A percentile compares a stretch with the other conserved stretches of the same genome.
These are phyloP conservation scores for Gastrophryne carolinensis DNA, from an alignment of 2,797 vertebrate genomes.

Conservation along the genomic window DNA sequence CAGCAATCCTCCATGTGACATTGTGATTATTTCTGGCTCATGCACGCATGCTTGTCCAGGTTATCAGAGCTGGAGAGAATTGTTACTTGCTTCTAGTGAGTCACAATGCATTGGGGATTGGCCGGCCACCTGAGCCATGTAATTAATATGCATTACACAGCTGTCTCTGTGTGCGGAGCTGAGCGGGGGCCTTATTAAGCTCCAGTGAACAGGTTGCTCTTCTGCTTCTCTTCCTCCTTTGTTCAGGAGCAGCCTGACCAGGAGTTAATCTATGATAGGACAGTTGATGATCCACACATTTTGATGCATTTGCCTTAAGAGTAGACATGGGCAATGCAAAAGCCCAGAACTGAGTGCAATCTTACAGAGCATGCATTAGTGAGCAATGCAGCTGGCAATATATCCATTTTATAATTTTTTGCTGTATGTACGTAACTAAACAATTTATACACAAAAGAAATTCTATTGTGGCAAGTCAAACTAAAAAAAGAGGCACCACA, in stretches of 20 bases:
- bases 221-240: constrained; percentile 19
- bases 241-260: background rate
- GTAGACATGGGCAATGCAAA: background rate
- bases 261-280: constrained; percentile 10
- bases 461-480: too few relatives aligned
- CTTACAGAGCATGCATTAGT: too few relatives aligned
- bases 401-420: too few relatives aligned
- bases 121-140: constrained; percentile 41
- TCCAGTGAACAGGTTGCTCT: constrained; percentile 12
- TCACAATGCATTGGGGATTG: constrained; percentile 19
- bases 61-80: constrained; percentile 23
- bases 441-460: too few relatives aligned
- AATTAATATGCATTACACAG: constrained; percentile 47
- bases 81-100: constrained; percentile 30
- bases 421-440: too few relatives aligned
- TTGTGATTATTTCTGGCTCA: constrained; percentile 32
- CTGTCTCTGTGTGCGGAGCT: constrained; percentile 12
- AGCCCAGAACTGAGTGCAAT: background rate
- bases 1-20: background rate
- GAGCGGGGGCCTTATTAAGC: constrained; percentile 29
- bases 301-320: background rate
- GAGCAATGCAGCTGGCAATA: too few relatives aligned
- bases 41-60: constrained; percentile 19
- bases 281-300: constrained; percentile 14
- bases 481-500: too few relatives aligned